Base-by-base conservation (phyloP, 2,797 vertebrate species). In the Urocyon cinereoargenteus region DNA sequence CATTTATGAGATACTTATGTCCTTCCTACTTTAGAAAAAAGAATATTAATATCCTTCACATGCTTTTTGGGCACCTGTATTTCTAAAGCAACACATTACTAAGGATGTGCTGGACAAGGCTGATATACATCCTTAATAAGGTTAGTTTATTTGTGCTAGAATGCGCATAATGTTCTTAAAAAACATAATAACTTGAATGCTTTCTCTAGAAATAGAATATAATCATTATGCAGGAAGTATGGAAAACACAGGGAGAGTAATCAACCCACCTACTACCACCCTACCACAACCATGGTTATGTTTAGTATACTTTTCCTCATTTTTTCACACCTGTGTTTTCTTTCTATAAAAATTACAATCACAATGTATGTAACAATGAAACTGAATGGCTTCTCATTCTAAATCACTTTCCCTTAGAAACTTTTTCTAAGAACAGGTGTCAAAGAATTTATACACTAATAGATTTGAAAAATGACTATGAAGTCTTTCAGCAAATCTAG, bases 401-500 rank as follows among this genome's bases (percentile, higher is more conserved):
- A 31, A 84, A 87, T 77, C 24, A 51, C 61, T 18, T 81, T 84
- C 15, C 55, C 51, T 91, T 86, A 64, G 8, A 40, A 89, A 89
- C n/a, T 49, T 26, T 77, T 93, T 57, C 73, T 94, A 24, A 91
- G 19, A 84, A 87, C 4, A 91, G 13, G 14, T 26, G 1, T 45
- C 72, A 51, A 96, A 93, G n/a, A 4, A 55, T 31, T 75, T 88
- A 86, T 62, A 84, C 7, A 86, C 34, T 62, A 86, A 51, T 18
- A 79, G 45, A 93, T 84, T n/a, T 87, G 16, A 66, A 86, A 93
- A 83, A 9, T n/a, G 82, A 90, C 2, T 53, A 84, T 28, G 49
- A 82, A 73, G 62, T 57, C 26, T 95, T 90, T 82, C 18, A 70
- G 40, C 6, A 90, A 88, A 92, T 66, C 4, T n/a, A 22, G 1